A percentile compares a stretch with the other conserved stretches of the same genome.
Conservation (phyloP, 1,140 invertebrate genomes). For the Dufourea novaeangliae region DNA sequence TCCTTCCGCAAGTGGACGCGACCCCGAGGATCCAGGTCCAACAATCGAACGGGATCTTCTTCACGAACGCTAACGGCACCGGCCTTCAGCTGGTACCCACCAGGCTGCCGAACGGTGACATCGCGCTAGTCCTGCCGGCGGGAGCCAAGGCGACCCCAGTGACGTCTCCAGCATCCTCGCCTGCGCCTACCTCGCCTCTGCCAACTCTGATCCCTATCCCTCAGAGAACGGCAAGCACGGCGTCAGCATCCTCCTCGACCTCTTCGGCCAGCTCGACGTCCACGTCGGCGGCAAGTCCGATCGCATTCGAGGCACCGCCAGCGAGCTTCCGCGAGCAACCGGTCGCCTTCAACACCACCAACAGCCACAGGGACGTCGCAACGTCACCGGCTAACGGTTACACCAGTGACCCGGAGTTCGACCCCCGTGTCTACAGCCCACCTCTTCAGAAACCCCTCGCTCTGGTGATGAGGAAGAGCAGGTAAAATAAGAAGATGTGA, state of each 20-base stretch:
- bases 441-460: constrained; percentile 85
- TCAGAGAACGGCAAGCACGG: constrained; percentile 86
- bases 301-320: constrained; percentile 78
- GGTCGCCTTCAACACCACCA: constrained; percentile 75
- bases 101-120: constrained; percentile 84
- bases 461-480: constrained; percentile 86
- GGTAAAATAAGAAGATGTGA: constrained; percentile 82
- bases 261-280: constrained; percentile 80
- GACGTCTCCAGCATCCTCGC: constrained; percentile 78
- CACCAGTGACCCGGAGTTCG: constrained; percentile 77
- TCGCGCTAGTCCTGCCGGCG: constrained; percentile 84
- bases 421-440: constrained; percentile 80
- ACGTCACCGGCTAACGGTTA: constrained; percentile 78
- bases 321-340: constrained; percentile 77
- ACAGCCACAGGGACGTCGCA: constrained; percentile 78
- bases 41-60: constrained; percentile 80
- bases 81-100: constrained; percentile 84
- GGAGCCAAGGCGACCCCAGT: constrained; percentile 77
- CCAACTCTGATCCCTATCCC: constrained; percentile 88
- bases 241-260: constrained; percentile 84
- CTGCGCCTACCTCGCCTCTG: constrained; percentile 81
- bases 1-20: constrained; percentile 77
- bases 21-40: constrained; percentile 78
- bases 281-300: constrained; percentile 76
- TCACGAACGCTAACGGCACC: constrained; percentile 79